Evolutionary conservation across 2,113 vertebrate species (phyloP).

Genomic region (Octodon degus): DNA sequence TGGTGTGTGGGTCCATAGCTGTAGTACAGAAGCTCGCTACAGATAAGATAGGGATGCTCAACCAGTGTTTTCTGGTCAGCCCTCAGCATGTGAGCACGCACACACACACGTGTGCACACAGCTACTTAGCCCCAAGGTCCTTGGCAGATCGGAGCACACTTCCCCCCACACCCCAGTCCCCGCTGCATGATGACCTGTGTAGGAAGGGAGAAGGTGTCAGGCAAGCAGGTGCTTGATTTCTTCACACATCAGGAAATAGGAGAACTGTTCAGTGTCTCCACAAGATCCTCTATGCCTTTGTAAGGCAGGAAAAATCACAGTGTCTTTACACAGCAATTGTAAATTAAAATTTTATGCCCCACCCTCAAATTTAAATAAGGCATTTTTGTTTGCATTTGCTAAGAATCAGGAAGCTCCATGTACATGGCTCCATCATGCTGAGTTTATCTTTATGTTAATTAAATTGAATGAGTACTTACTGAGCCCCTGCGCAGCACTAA

Average conservation of each 20-base stretch:
- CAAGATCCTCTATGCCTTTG: neutral
- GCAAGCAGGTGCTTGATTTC: neutral
- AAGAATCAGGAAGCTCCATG: neutral
- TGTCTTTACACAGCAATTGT: neutral
- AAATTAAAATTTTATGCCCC: neutral
- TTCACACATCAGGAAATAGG: too few species aligned
- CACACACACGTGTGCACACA: neutral
- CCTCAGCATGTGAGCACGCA: neutral
- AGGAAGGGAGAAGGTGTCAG: neutral
- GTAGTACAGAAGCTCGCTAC: neutral
- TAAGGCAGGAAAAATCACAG: neutral
- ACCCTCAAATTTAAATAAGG: neutral
- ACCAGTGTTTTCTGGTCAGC: too few species aligned
- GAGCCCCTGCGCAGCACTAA: neutral
- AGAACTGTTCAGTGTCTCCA: neutral
- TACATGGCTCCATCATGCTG: neutral
- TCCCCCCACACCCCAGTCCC: neutral
- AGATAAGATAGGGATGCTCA: neutral
- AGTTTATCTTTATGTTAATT: slow-evolving; percentile 33
- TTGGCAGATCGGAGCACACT: neutral
- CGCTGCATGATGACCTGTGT: neutral
- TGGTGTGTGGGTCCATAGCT: neutral
- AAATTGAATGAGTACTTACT: neutral
- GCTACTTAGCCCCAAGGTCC: neutral
- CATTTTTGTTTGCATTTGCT: neutral